Base-by-base conservation (phyloP, 2,888 invertebrate species). In the Drosophila mimica region DNA sequence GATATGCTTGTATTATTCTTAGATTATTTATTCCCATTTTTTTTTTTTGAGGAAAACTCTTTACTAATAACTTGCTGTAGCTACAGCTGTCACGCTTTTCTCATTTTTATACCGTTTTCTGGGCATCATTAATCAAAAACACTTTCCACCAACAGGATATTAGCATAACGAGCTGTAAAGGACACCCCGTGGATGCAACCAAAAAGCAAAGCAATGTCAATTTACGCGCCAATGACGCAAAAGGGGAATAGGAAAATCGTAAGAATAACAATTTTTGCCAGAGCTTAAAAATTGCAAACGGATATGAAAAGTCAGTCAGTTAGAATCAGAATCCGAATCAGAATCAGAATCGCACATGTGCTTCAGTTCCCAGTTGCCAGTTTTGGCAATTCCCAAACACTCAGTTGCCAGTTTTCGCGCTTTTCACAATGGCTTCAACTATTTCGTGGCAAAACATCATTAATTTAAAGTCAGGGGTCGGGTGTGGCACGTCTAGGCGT, bases 91-190 rank as follows among this genome's bases (percentile, higher is more conserved):
- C 71, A 64, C 74, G 54, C 31, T 63, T 74, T 68, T 73, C 30
- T 58, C 36, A 61, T 66, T 63, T 79, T 63, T 51, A 30, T 28
- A 30, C 51, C 40, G 60, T 53, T 49, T 36, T 43, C 57, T 9
- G 28, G 56, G 43, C 65, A 89, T 87, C 90, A 90, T 90, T 90
- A 90, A 91, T 90, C 91, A 91, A 89, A 89, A 91, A 91, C 87
- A 81, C 84, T 84, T 86, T 86, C 68, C 60, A 57, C 53, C 63
- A 74, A 77, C 67, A 71, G 78, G 70, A 80, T 80, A 91, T 91
- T 89, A 91, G 82, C 91, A 90, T 91, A 88, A 83, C 79, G 78
- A 76, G 74, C 65, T 73, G 40, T 54, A 54, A 74, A 65, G 43
- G 61, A 58, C 46, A 59, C 28, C 11, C 34, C 46, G 31, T 17